Evolutionary conservation across 2,113 vertebrate genomes (phyloP), one percentile per base, ranked within the genome.

Genomic region (Corynorhinus townsendii): DNA sequence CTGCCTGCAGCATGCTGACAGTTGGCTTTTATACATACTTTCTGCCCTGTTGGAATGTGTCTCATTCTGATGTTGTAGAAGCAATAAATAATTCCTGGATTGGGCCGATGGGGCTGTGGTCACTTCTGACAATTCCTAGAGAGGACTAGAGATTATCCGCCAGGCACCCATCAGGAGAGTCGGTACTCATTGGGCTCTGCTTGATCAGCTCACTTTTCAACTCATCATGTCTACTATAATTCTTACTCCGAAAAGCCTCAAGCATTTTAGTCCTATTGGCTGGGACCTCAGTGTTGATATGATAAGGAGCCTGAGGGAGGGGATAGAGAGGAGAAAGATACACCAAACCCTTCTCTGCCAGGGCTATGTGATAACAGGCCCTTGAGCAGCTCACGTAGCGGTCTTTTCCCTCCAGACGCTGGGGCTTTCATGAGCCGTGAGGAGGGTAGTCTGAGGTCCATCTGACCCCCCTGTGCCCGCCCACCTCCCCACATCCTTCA

Each of bases 111-210:
- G 28, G 5, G 54, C 17, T 56, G 17, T 45, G 10, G 56, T 4
- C 54, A 82, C 12, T 43, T 56, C 59, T 54, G 22, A 69, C 11
- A 86, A 14, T 79, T 77, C 10, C 43, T 68, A 12, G 68, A 49
- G 24, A 95, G n/a, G 45, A 72, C 8, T 43, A 6, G 62, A 86
- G 28, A 3, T 26, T 56, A 28, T 47, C 62, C 28, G 49, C 49
- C 30, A 40, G n/a, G 17, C 4, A 40, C 35, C 47, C 5, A 0
- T 12, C 2, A 62, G 38, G 33, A 45, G 8, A 30, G 20, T 22
- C 3, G 8, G 33, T 33, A 11, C 38, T 40, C 19, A 1, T 3
- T 40, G 4, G 4, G 14, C 0, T 66, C 1, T 5, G 24, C 12
- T 15, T 0, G 3, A 64, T 49, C n/a, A 59, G 4, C 16, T 82